Conservation (phyloP, 2,113 vertebrate genomes). For the Sander vitreus region DNA sequence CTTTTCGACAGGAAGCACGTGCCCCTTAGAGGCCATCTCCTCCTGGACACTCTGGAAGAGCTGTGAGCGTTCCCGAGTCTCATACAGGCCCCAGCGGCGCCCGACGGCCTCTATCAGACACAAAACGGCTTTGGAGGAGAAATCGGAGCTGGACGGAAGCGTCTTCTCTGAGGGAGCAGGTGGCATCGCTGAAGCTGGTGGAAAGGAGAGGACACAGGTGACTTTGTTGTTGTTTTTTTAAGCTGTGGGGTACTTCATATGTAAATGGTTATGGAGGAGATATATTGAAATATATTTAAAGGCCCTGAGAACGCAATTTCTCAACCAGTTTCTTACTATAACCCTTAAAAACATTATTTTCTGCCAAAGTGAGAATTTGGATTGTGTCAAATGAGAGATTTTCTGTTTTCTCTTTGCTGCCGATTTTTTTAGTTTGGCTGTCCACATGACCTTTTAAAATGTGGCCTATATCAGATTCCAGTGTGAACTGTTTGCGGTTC, state of each 20-base stretch:
- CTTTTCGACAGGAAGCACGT: slow-evolving; percentile 81
- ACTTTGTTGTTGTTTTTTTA: not conserved
- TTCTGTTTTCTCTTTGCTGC: not conserved
- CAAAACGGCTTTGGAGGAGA: slow-evolving; percentile 81
- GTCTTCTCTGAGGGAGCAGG: slow-evolving; percentile 67
- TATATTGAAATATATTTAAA: not conserved
- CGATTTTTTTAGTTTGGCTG: too few species aligned
- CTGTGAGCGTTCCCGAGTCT: slow-evolving; percentile 82
- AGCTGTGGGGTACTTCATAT: not conserved
- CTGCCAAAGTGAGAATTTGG: not conserved
- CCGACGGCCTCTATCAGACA: slow-evolving; percentile 84
- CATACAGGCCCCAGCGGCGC: slow-evolving; percentile 82
- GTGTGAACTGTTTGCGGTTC: too few species aligned
- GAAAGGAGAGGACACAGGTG: slow-evolving; percentile 1
- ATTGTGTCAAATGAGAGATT: not conserved
- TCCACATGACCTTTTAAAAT: too few species aligned
- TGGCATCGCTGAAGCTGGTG: slow-evolving; percentile 58
- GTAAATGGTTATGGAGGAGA: not conserved
- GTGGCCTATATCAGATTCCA: too few species aligned
- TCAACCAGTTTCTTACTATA: too few species aligned
- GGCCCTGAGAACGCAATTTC: not conserved
- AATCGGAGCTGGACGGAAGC: slow-evolving; percentile 74
- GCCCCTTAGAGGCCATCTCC: slow-evolving; percentile 82
- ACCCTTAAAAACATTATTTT: not conserved
- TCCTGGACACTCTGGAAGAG: slow-evolving; percentile 86